These are phyloP conservation scores for Dendrophyllia cribrosa DNA, from an alignment of 64 coral and sea anemone species.

Conservation along the genomic window DNA sequence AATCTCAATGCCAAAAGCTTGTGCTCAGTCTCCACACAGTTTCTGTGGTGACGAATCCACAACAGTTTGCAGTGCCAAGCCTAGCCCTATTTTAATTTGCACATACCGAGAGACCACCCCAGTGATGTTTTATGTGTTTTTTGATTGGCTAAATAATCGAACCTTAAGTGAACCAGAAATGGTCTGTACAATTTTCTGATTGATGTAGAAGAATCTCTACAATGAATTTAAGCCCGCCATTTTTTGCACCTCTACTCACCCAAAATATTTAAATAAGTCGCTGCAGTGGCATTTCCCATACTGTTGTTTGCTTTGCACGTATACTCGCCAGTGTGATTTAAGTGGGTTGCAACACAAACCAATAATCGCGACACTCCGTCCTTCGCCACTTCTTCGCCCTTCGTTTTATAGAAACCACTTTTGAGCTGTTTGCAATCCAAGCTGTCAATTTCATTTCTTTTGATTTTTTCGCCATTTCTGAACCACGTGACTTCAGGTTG, in stretches of 20 bases:
- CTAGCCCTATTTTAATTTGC: no score
- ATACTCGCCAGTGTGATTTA: slow-evolving; percentile 60
- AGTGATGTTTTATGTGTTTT: no score
- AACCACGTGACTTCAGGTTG: slow-evolving; percentile 65
- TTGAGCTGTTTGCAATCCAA: background rate
- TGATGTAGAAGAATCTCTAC: no score
- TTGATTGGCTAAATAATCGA: no score
- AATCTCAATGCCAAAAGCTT: no score
- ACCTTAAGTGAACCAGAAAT: no score
- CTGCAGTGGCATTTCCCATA: background rate
- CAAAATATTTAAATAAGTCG: slow-evolving; percentile 47
- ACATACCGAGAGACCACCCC: no score
- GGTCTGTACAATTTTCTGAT: no score
- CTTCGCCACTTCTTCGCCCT: background rate
- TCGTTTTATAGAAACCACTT: slow-evolving; percentile 28
- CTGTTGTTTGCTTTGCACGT: slow-evolving; percentile 58
- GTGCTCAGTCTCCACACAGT: no score
- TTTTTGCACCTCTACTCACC: slow-evolving; percentile 39
- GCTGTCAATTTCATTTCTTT: background rate
- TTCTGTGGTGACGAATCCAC: no score
- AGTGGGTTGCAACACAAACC: slow-evolving; percentile 22
- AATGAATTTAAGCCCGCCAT: background rate
- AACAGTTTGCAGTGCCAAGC: no score
- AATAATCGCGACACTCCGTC: background rate
- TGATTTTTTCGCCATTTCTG: slow-evolving; percentile 27